Evolutionary conservation across 1,140 invertebrate genomes (phyloP), one percentile per base, ranked within the genome.

Genomic region (Schmidtea mediterranea): DNA sequence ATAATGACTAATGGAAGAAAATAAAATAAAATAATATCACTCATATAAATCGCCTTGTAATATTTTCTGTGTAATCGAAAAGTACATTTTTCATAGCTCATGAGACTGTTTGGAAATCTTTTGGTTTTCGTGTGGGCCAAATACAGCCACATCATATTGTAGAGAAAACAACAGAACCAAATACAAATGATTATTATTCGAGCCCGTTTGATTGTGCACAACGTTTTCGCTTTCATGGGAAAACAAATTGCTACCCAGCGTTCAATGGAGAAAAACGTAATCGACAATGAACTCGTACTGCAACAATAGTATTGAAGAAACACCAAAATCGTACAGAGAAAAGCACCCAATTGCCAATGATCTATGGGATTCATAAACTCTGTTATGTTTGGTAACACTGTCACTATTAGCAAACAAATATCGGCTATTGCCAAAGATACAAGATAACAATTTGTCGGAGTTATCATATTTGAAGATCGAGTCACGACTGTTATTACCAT

Each of bases 101-200:
- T n/a, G 26, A 3, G 3, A 32, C 26, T 32, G 10, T 32, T 32
- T 3, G 3, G 3, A 6, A 32, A 32, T 32, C 26, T 32, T 32
- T 32, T 3, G 3, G 26, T 32, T 32, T 6, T 32, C 10, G 26
- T 32, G 10, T 32, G 26, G 10, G 26, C 26, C 26, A 32, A 32
- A 32, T 32, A 32, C 26, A 32, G 10, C 26, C 26, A 32, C 26
- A 32, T 32, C 3, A 3, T 32, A 10, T 32, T 32, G 10, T 32
- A 32, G 10, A 32, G 3, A 32, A 32, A 32, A 10, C 26, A 45
- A 24, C 15, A 40, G 0, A 77, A 56, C 83, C 83, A 89, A 9
- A 82, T 68, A 2, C 68, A 66, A 2, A 74, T 65, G 36, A 89
- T 82, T 36, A 86, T 79, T 18, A 75, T 70, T 10, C 78, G 58